A percentile compares a stretch with the other conserved stretches of the same genome.
phyloP scores from a whole-genome alignment of 2,888 invertebrate species.

The Sycophila texana region DNA sequence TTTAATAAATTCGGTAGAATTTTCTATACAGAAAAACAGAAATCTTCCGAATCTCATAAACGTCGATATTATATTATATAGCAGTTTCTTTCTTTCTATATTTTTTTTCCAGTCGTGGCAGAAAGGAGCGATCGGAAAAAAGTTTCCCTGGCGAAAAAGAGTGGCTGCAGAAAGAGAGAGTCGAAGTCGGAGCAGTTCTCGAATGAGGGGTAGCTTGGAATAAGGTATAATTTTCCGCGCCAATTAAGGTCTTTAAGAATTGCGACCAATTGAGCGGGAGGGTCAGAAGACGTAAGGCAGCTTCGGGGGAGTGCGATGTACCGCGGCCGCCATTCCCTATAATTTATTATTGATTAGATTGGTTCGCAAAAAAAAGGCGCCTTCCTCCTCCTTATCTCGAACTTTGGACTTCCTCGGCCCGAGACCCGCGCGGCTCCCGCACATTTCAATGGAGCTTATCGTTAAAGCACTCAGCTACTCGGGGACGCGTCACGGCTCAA shows the following conservation, averaged over 20 bases:
- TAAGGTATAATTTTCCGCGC: conserved; percentile 76
- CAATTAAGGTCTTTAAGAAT: conserved; percentile 76
- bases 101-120: not conserved
- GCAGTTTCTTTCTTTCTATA: not conserved
- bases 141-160: conserved; percentile 52
- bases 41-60: not conserved
- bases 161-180: conserved; percentile 27
- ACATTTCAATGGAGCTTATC: conserved; percentile 40
- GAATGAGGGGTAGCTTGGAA: conserved; percentile 59
- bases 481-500: not conserved
- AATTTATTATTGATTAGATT: conserved; percentile 76
- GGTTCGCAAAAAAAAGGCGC: conserved; percentile 62
- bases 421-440: not conserved
- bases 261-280: conserved; percentile 75
- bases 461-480: conserved; percentile 26
- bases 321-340: conserved; percentile 69
- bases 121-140: conserved; percentile 8
- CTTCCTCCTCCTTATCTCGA: conserved; percentile 25
- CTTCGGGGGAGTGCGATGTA: conserved; percentile 69
- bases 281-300: conserved; percentile 69
- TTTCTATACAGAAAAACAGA: too few species aligned
- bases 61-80: too few species aligned
- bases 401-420: conserved; percentile 36
- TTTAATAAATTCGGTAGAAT: too few species aligned
- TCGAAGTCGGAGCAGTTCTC: conserved; percentile 27